Conservation (phyloP, 2,797 vertebrate species). For the Nannoperca obscura region DNA sequence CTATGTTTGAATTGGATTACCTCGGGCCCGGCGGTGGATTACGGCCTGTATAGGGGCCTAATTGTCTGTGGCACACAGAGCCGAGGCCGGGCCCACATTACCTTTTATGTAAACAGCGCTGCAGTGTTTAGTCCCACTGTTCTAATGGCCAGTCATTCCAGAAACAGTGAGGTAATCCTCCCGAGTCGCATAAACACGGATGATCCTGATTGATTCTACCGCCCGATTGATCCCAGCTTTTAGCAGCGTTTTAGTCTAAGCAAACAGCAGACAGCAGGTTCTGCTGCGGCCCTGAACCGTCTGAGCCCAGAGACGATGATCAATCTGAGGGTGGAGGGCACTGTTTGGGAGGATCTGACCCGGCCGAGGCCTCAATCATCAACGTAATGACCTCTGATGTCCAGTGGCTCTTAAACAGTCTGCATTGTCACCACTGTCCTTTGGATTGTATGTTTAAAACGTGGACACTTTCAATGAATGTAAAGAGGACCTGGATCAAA, state of each 20-base stretch:
- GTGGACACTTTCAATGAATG: not conserved
- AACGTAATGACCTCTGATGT: slow-evolving; percentile 7
- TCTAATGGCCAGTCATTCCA: slow-evolving; percentile 77
- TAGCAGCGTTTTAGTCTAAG: slow-evolving; percentile 75
- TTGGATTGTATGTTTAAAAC: not conserved
- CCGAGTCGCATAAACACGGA: slow-evolving; percentile 79
- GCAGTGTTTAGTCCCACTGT: slow-evolving; percentile 78
- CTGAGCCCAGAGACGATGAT: slow-evolving; percentile 51
- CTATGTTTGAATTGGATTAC: slow-evolving; percentile 70
- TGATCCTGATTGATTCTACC: slow-evolving; percentile 79
- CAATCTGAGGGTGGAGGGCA: slow-evolving; percentile 37
- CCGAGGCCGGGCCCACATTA: slow-evolving; percentile 64
- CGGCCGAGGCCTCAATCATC: not conserved
- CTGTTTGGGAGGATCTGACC: not conserved
- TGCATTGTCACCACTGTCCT: not conserved
- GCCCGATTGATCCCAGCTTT: slow-evolving; percentile 79
- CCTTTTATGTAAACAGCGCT: slow-evolving; percentile 80
- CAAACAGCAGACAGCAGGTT: slow-evolving; percentile 69
- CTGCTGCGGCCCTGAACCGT: slow-evolving; percentile 38
- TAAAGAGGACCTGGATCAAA: not conserved
- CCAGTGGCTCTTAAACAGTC: not conserved
- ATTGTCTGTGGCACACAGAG: slow-evolving; percentile 71
- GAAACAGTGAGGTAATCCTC: slow-evolving; percentile 82
- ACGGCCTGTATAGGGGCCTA: slow-evolving; percentile 49
- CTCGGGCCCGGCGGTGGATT: slow-evolving; percentile 59